Base-by-base conservation (phyloP, 2,113 vertebrate genomes). In the Rhinolophus ferrumequinum region DNA sequence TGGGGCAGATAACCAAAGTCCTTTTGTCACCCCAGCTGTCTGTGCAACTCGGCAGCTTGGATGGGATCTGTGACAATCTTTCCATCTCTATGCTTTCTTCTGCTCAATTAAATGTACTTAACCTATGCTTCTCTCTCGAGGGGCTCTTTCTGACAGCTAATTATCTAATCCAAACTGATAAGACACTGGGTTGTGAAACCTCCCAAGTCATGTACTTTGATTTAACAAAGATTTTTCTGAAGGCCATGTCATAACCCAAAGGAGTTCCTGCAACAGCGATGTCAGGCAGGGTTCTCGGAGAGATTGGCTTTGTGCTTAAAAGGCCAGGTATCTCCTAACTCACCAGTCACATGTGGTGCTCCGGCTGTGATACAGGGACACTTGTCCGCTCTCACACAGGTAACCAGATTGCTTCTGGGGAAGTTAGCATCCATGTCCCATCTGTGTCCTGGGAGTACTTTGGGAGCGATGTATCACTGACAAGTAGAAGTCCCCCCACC, bases 141-240 rank as follows among this genome's bases (percentile, higher is more conserved):
- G 73, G 91, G 35, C 70, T 90, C 91, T 76, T 96, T 92, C 24
- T 95, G 97, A 97, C 91, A 95, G 88, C 93, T 97, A 97, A 97
- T 97, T 97, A 96, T 97, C 88, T 97, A 97, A 96, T 94, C 92
- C 88, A 82, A 95, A 64, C 76, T 93, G 97, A 88, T 97, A 95
- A 62, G 88, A 96, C 93, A 85, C 81, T 50, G 11, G 21, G 22
- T 76, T 94, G 81, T 93, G 96, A 94, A 97, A 90, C 18, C 66
- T 94, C 96, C 69, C 60, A 93, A 95, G 76, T 82, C 64, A 94
- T 94, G 93, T 90, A 84, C 85, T 90, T 95, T 87, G 91, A 93
- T 95, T 95, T 97, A 90, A 94, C 92, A 93, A 93, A 94, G 91
- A 93, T 88, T 90, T 94, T 97, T 85, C 88, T 96, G 81, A 97